These are phyloP conservation scores for Tamandua tetradactyla DNA, from an alignment of 2,797 vertebrate species.

Conservation along the genomic window DNA sequence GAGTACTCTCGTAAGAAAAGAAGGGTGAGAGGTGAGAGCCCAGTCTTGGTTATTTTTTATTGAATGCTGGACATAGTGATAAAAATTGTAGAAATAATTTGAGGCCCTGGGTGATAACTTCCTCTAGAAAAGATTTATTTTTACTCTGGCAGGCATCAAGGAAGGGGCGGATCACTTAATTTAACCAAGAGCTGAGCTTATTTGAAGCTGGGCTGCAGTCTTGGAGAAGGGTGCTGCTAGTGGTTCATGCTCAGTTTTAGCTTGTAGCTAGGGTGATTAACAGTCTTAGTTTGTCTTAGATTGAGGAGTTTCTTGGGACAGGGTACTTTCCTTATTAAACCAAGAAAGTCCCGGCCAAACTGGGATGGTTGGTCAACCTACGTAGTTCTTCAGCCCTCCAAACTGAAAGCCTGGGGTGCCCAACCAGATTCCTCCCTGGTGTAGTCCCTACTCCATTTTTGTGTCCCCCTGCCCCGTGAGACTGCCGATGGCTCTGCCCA, in stretches of 20 bases:
- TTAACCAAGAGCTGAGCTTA: neutral
- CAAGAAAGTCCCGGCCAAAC: neutral
- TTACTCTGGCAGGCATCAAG: neutral
- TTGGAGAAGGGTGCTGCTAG: neutral
- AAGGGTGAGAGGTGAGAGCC: too few species aligned
- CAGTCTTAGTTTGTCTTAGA: neutral
- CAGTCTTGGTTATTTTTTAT: neutral
- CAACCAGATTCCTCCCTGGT: too few species aligned
- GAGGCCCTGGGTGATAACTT: neutral
- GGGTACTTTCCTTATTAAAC: neutral
- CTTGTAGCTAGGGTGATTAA: neutral
- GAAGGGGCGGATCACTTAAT: neutral
- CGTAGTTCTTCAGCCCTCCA: neutral
- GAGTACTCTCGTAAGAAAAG: too few species aligned
- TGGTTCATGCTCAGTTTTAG: neutral
- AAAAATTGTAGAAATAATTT: neutral
- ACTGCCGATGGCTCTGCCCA: neutral
- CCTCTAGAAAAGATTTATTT: neutral
- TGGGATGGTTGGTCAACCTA: neutral
- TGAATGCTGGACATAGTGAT: neutral
- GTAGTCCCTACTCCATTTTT: too few species aligned
- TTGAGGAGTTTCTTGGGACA: neutral
- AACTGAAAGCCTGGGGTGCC: neutral
- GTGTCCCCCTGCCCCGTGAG: neutral
- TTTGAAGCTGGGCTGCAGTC: neutral